Percentiles rank a stretch among this genome's conserved stretches.
phyloP scores from a whole-genome alignment of 2,888 invertebrate species.

The Sepioteuthis lessoniana region DNA sequence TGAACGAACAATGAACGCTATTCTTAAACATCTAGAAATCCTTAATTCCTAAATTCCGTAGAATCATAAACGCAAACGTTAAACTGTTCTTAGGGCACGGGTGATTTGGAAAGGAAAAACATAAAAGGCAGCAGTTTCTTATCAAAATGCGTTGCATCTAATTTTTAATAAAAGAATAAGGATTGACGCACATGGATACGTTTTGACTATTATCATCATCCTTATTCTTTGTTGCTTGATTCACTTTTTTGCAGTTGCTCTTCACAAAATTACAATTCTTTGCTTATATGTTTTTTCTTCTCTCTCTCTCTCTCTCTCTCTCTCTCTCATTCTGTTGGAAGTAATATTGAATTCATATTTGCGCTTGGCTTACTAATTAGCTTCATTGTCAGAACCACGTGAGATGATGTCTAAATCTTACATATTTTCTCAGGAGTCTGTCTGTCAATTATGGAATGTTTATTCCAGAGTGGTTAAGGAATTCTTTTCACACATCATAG shows the following conservation, averaged over 20 bases:
- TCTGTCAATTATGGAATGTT: background rate
- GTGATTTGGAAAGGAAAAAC: too few relatives aligned
- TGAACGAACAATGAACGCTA: too few relatives aligned
- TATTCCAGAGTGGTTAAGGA: background rate
- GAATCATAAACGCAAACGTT: too few relatives aligned
- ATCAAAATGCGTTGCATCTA: too few relatives aligned
- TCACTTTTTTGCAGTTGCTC: background rate
- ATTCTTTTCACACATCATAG: background rate
- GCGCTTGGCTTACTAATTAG: background rate
- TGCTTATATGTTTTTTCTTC: background rate
- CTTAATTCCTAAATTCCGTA: too few relatives aligned
- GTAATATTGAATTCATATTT: background rate
- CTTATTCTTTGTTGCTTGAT: background rate
- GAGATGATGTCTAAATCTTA: slow-evolving; percentile 19
- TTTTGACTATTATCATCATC: background rate
- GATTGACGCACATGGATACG: background rate
- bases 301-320: background rate
- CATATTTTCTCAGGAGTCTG: slow-evolving; percentile 6
- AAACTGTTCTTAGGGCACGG: too few relatives aligned
- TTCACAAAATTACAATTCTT: background rate
- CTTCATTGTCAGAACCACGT: background rate
- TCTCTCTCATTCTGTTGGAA: background rate
- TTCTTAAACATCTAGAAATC: too few relatives aligned
- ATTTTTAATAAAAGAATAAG: background rate
- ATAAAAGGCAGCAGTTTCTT: too few relatives aligned